Base-by-base conservation (phyloP, 2,888 invertebrate genomes). In the Lithodes maja region DNA sequence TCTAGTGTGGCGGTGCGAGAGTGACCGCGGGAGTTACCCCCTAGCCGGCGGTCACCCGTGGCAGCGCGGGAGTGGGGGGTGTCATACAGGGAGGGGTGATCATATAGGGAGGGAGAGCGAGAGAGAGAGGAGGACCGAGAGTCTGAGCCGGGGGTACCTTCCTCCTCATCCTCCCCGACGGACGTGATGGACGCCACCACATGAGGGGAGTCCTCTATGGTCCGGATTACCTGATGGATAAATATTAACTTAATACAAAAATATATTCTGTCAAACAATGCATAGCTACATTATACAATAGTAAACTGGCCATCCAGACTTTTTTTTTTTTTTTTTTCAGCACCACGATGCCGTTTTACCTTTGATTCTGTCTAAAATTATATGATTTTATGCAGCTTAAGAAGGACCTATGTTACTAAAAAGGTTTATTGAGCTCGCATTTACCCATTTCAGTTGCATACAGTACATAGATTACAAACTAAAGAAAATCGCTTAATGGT, bases 121-220 rank as follows among this genome's bases (percentile, higher is more conserved):
- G 90, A 90, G 50, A 88, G 68, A 7, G 90, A 75, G 77, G 87
- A 86, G 12, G 88, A 81, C 2, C 82, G 85, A 49, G 87, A 87
- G 49, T 90, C 85, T 5, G 88, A 87, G 33, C 74, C 79, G 7
- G 82, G 85, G 1, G 90, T 87, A 12, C 85, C 85, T 9, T 84
- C 84, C 15, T 78, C 88, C 15, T 88, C 81, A 9, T 79, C 69
- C 15, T n/a, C 71, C 71, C 71, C 71, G 2, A 90, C 61, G 33
- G 90, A 77, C 52, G 90, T 83, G 55, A 90, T 71, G 52, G 87
- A 77, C 1, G 84, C 84, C 33, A 90, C 85, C 15, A 90, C 85
- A 53, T 90, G 90, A 15, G 90, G 90, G 7, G 90, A 86, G 61
- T 90, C 90, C 71, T 90, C 90, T n/a, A 90, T 90, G 52, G 88